Base-by-base conservation (phyloP, 2,797 vertebrate species). In the Sphenopsis melanotis region DNA sequence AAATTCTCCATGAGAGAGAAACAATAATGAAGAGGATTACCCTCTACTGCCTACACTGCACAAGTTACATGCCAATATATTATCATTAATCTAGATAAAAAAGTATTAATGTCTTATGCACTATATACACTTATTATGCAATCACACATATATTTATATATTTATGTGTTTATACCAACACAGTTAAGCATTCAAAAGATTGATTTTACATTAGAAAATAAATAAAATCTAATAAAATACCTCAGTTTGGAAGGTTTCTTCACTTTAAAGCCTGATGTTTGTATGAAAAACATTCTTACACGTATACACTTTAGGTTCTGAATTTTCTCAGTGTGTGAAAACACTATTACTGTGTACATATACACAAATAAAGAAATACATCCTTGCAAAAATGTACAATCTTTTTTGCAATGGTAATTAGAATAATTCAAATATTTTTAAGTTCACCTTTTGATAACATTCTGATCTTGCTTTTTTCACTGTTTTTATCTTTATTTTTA, bases 371-470 rank as follows among this genome's bases (percentile, higher is more conserved):
- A 82, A 87, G 22, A 90, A 57, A 79, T 6, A 41, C 6, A 90
- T 26, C 46, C 46, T 94, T 70, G 29, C 37, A 71, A 78, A 88
- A 93, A 70, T 14, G 41, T 4, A 76, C 11, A 22, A 39, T 57
- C 10, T 5, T 70, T 90, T 76, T 44, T 49, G 15, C 10, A 83
- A 41, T 15, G 44, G 10, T 23, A 88, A 68, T 19, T 44, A 74
- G 5, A 95, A 69, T 49, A 91, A 94, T 75, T 90, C 23, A 90
- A 96, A 93, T 44, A 76, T 70, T 95, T 94, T 93, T 63, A 89
- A 91, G 78, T 97, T 97, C 97, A 99, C 99, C 99, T 99, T 99
- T 99, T 96, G 98, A 98, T 95, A 98, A 97, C 95, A 98, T 98
- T 97, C 98, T 98, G 91, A 97, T 97, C 98, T 98, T 98, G 95